Evolutionary conservation across 2,888 invertebrate genomes (phyloP), one percentile per base, ranked within the genome.

Genomic region (Xestoiulus laeticollis): DNA sequence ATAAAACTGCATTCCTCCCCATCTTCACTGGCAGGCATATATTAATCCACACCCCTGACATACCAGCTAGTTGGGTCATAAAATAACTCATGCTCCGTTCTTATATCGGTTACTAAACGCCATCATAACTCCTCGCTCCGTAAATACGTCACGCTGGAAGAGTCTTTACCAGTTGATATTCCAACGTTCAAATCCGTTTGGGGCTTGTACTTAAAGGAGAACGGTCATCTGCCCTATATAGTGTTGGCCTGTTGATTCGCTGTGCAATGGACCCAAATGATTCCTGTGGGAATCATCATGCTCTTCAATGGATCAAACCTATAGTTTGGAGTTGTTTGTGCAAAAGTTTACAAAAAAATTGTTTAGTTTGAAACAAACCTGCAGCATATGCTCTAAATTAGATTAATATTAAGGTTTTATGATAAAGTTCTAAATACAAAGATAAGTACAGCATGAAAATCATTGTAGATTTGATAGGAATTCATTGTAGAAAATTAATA

Each of bases 1-100:
- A 68, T 68, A n/a, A 68, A 68, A 68, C 68, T 26, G 68, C 68
- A 68, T 68, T 68, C 68, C 68, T 68, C 68, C 68, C 8, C 59
- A n/a, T 22, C 68, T 26, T 68, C 68, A 26, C 68, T 68, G 26
- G 68, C 10, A 68, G 68, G 68, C 68, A 38, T 68, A n/a, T n/a
- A 10, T 68, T 26, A 68, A 68, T 68, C 68, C 68, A 68, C 68
- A 10, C 68, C 68, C 68, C 68, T 68, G n/a, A 26, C 68, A 68
- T 68, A 68, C 68, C 68, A 26, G 26, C 68, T 68, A 68, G 10
- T 68, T 68, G 8, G n/a, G 68, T 68, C 68, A 26, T 68, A 68
- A 68, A 68, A 68, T 68, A 68, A 68, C 68, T 68, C 68, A 68
- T 26, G 26, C 26, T n/a, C 59, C 59, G n/a, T 68, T 26, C 68